Evolutionary conservation across 2,888 invertebrate genomes (phyloP).

Genomic region (Cantharis lateralis): DNA sequence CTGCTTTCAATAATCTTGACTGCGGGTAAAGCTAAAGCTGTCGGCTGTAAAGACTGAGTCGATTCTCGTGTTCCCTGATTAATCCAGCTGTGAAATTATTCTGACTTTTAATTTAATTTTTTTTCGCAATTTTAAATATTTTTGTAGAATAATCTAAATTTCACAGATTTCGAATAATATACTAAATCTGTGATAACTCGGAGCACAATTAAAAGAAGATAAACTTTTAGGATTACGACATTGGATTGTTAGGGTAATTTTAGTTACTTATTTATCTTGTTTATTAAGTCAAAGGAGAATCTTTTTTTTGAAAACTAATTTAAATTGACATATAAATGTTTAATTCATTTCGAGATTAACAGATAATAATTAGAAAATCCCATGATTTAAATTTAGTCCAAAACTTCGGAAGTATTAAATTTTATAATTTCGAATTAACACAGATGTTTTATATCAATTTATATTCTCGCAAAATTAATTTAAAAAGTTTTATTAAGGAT

Average conservation of each 20-base stretch:
- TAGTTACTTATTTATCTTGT: neutral
- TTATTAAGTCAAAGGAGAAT: neutral
- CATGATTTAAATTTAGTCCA: neutral
- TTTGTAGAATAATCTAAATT: neutral
- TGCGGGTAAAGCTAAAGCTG: neutral
- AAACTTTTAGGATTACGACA: neutral
- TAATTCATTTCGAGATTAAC: neutral
- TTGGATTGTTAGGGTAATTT: neutral
- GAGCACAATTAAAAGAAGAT: too few species aligned
- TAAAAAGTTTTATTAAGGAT: neutral
- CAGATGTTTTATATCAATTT: neutral
- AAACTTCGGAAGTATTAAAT: neutral
- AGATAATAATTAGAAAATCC: neutral
- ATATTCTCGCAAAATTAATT: neutral
- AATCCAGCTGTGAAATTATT: neutral
- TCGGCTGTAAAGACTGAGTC: neutral
- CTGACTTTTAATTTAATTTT: neutral
- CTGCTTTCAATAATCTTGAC: neutral
- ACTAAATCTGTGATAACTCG: neutral
- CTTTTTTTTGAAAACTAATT: neutral
- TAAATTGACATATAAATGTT: neutral
- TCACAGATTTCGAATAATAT: neutral
- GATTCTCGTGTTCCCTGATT: neutral
- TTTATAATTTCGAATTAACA: neutral
- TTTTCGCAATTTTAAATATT: neutral